Conservation (phyloP, 1,140 invertebrate species). For the Brachionus rotundiformis region DNA sequence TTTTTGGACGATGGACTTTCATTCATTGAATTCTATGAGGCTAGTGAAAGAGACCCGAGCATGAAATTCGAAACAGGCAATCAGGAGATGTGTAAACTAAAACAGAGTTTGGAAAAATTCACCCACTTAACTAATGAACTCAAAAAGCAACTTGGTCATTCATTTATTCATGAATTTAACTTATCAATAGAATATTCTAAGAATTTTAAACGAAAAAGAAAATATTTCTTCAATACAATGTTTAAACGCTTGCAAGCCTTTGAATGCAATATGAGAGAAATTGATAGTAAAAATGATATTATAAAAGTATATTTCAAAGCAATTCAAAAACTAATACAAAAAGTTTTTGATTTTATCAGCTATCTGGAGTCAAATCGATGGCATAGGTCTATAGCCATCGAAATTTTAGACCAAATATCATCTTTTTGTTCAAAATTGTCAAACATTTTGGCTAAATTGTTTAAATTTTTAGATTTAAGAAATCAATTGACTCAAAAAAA, state of each 20-base stretch:
- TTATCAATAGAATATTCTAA: neutral
- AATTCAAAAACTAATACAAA: neutral
- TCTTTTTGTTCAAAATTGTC: neutral
- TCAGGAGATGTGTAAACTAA: neutral
- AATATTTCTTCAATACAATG: slow-evolving; percentile 19
- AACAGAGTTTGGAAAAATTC: neutral
- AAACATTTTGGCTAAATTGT: slow-evolving; percentile 12
- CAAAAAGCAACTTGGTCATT: neutral
- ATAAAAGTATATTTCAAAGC: neutral
- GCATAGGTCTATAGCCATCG: neutral
- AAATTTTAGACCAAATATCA: slow-evolving; percentile 1
- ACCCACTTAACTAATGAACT: neutral
- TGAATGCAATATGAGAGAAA: neutral
- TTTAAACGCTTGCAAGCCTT: neutral
- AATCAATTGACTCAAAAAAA: neutral
- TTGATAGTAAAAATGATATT: neutral
- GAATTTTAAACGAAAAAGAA: slow-evolving; percentile 2
- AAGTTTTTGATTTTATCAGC: slow-evolving; percentile 7
- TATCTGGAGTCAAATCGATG: neutral
- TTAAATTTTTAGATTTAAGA: neutral
- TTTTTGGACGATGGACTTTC: slow-evolving; percentile 40
- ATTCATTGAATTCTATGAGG: slow-evolving; percentile 28
- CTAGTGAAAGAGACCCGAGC: neutral
- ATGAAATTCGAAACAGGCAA: neutral
- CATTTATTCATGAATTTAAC: slow-evolving; percentile 32